Base-by-base conservation (phyloP, 2,797 vertebrate species). In the Catamblyrhynchus diadema region DNA sequence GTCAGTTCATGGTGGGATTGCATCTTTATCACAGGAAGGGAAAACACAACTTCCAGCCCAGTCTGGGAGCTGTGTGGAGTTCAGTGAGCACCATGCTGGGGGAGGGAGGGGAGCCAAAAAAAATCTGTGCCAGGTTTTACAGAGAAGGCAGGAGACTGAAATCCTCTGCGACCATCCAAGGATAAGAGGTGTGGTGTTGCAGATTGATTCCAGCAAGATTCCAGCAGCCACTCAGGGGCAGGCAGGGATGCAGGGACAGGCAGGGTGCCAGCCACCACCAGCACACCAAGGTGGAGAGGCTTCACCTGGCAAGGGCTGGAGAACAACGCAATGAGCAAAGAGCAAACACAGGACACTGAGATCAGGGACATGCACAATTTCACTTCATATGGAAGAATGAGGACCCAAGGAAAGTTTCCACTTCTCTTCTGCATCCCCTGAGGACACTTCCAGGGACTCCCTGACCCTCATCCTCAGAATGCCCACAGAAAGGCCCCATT, bases 21-120 rank as follows among this genome's bases (percentile, higher is more conserved):
- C 23, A 27, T 50, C 27, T 4, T 60, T 66, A 60, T 27, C n/a
- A 60, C 14, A 14, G 35, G 2, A 27, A 7, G 12, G 11, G 14
- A 39, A 74, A 81, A 28, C 12, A 60, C 53, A 60, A 12, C 10
- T 82, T 89, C 10, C 11, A 47, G 9, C n/a, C n/a, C 4, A 0
- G 7, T 14, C 48, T 69, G 22, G 70, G 30, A 64, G n/a, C 21
- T 22, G 28, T 35, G 48, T 18, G 18, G 77, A 54, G 19, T 61
- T 61, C 48, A 65, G 8, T 13, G 15, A 61, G 22, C 24, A 27
- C 15, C 25, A n/a, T 6, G 8, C 7, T 35, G 24, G 0, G 0
- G 8, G 21, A 5, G 6, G 4, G 4, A 84, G 12, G 9, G 33
- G 30, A 90, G 20, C 13, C 10, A 45, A 45, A 87, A 85, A 56